Evolutionary conservation across 30 jellyfish, hydroid and myxozoan genomes (phyloP).

Genomic region (Cassiopea andromeda): DNA sequence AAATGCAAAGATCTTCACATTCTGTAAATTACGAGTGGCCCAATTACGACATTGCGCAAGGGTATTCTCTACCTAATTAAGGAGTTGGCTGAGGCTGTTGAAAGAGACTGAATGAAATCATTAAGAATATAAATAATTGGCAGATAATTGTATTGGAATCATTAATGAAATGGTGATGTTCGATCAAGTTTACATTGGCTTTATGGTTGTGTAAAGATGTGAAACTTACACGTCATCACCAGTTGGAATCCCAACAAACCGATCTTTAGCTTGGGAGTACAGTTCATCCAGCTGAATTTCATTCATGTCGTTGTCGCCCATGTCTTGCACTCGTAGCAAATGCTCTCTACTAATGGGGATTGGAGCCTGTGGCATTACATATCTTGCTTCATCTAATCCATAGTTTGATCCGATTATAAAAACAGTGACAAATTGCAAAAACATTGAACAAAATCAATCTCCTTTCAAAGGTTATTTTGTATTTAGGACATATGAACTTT

Average conservation of each 20-base stretch:
- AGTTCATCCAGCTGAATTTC: constrained; percentile 63
- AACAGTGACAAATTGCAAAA: constrained; percentile 33
- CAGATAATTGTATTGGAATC: too few species aligned
- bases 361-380: constrained; percentile 28
- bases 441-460: constrained; percentile 7
- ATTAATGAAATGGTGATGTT: too few species aligned
- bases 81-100: too few species aligned
- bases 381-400: constrained; percentile 22
- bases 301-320: constrained; percentile 47
- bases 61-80: too few species aligned
- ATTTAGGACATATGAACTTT: neutral
- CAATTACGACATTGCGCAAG: too few species aligned
- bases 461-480: neutral
- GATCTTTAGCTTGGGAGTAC: constrained; percentile 69
- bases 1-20: too few species aligned
- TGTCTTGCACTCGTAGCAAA: neutral
- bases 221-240: constrained; percentile 70
- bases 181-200: too few species aligned
- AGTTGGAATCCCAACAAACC: constrained; percentile 64
- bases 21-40: too few species aligned
- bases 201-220: neutral
- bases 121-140: too few species aligned
- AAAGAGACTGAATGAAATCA: too few species aligned
- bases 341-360: neutral
- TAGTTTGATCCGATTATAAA: constrained; percentile 23